phyloP scores from a whole-genome alignment of 2,113 vertebrate species.

The Psettodes erumei region DNA sequence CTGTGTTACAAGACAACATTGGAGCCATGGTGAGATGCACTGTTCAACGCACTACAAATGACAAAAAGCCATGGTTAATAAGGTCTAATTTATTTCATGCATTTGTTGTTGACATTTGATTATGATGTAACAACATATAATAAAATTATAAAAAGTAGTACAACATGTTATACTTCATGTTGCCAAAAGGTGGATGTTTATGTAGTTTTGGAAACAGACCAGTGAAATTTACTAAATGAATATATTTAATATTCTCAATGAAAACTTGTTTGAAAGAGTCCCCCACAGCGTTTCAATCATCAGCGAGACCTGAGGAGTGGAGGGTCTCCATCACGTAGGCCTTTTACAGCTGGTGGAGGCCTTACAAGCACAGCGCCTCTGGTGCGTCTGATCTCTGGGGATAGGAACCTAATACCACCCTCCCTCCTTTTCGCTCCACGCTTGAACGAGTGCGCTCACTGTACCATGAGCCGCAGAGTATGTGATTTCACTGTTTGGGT shows the following conservation, averaged over 20 bases:
- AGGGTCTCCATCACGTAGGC: slow-evolving; percentile 24
- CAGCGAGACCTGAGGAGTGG: neutral
- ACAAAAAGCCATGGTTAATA: neutral
- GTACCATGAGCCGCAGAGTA: slow-evolving; percentile 67
- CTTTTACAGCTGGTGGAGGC: slow-evolving; percentile 50
- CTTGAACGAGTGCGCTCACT: slow-evolving; percentile 59
- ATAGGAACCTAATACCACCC: slow-evolving; percentile 56
- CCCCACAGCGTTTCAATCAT: neutral
- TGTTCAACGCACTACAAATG: neutral
- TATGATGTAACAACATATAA: neutral
- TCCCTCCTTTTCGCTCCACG: slow-evolving; percentile 45
- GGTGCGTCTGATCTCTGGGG: slow-evolving; percentile 64
- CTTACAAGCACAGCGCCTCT: slow-evolving; percentile 33
- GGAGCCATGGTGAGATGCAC: neutral
- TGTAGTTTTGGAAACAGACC: slow-evolving; percentile 20
- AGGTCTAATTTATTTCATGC: neutral
- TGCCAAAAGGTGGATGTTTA: neutral
- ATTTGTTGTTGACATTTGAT: neutral
- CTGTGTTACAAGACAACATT: neutral
- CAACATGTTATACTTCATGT: neutral
- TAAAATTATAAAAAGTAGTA: neutral
- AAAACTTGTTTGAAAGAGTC: neutral
- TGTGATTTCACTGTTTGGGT: slow-evolving; percentile 78
- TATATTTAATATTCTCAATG: neutral
- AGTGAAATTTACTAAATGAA: slow-evolving; percentile 19